phyloP scores from a whole-genome alignment of 2,113 vertebrate genomes.

The Lophura nycthemera region DNA sequence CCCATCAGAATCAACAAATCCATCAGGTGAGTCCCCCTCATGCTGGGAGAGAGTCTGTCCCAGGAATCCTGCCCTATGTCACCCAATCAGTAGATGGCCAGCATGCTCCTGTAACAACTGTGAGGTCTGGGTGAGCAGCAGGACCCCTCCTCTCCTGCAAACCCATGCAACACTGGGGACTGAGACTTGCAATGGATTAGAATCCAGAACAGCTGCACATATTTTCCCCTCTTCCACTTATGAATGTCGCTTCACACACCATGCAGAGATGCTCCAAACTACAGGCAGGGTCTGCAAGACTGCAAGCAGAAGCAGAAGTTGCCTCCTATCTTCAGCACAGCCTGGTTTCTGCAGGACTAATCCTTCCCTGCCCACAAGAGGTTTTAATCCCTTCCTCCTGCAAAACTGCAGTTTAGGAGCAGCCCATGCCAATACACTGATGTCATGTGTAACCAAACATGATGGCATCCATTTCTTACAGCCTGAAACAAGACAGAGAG shows the following conservation, averaged over 20 bases:
- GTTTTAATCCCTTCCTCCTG: neutral
- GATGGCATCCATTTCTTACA: conserved; percentile 8
- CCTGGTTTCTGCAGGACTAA: neutral
- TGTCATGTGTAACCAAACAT: conserved; percentile 17
- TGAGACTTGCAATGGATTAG: neutral
- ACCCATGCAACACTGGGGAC: neutral
- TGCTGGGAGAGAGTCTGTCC: neutral
- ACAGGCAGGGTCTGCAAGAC: neutral
- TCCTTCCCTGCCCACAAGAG: neutral
- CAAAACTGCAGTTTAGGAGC: neutral
- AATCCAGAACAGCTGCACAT: neutral
- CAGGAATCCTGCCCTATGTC: neutral
- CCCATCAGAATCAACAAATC: neutral
- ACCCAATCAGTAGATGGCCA: neutral
- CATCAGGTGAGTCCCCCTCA: neutral
- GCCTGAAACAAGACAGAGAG: neutral
- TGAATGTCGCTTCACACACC: neutral
- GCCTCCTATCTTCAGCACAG: neutral
- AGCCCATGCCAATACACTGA: conserved; percentile 1
- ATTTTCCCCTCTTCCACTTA: neutral
- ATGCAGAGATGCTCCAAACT: neutral
- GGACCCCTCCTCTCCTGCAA: neutral
- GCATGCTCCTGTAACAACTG: neutral
- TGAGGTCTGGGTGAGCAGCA: neutral
- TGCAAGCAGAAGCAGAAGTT: neutral